Conservation (phyloP, 2,113 vertebrate species). For the Hemibagrus wyckioides region DNA sequence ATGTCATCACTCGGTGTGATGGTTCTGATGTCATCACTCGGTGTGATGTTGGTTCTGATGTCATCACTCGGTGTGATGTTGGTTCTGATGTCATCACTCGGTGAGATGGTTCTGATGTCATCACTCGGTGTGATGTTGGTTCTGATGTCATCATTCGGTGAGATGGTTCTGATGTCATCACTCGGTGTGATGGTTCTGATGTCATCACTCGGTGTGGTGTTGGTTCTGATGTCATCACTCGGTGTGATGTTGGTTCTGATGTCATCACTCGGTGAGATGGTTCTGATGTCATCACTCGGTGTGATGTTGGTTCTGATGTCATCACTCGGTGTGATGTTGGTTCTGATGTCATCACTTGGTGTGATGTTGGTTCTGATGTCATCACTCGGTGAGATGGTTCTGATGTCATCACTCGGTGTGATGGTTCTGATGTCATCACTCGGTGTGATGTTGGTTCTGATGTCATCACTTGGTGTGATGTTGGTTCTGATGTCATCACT, state of each 20-base stretch:
- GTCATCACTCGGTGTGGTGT: background rate
- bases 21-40: background rate
- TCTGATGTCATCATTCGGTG: background rate
- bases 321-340: background rate
- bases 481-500: background rate
- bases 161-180: no score
- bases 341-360: background rate
- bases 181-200: background rate
- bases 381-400: no score
- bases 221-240: background rate
- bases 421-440: background rate
- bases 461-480: background rate
- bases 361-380: background rate
- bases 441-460: background rate
- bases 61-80: background rate
- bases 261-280: no score
- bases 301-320: background rate
- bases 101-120: no score
- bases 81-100: background rate
- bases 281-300: no score
- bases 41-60: background rate
- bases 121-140: background rate
- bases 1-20: background rate
- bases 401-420: no score
- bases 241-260: background rate